Base-by-base conservation (phyloP, 1,140 invertebrate species). In the Brachionus plicatilis region DNA sequence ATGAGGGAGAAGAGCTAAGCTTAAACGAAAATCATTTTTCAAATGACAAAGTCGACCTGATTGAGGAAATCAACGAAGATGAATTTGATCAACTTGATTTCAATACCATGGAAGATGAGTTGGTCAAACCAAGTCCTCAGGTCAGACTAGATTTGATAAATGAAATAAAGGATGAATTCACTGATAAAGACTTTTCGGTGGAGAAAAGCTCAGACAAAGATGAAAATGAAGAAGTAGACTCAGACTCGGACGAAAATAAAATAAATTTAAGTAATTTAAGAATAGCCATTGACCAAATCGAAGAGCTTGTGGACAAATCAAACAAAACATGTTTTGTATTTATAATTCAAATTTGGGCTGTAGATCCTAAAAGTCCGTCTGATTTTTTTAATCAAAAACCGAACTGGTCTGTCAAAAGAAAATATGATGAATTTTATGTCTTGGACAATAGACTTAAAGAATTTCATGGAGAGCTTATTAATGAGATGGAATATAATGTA, bases 341-440 rank as follows among this genome's bases (percentile, higher is more conserved):
- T 82, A 29, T 82, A 9, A 60, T 82, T 14, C 37, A 65, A 65
- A 47, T 82, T 12, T 82, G 79, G 79, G 41, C 4, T 12, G 27
- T 82, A 24, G 79, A 68, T 9, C 29, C 53, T 1, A 45, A 47
- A 45, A 60, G 33, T 14, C 27, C 9, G 6, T 2, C 0, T 17
- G 37, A 72, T n/a, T 20, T 43, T 43, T 43, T 72, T 20, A 20
- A 41, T 17, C 29, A 68, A 37, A 20, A 17, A 5, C 79, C 53
- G 7, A 43, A 24, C 47, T 82, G 79, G 79, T 68, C 7, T 29
- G 79, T 82, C 7, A 82, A 82, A 60, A 27, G 79, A 41, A 82
- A 82, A 47, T 82, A 82, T 27, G 79, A 82, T 17, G 79, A 82
- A 68, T 82, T 82, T 47, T 82, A 82, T 65, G 79, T 82, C 6